A percentile compares a stretch with the other conserved stretches of the same genome.
Conservation (phyloP, 2,888 invertebrate species). For the Neoitamus cyanurus region DNA sequence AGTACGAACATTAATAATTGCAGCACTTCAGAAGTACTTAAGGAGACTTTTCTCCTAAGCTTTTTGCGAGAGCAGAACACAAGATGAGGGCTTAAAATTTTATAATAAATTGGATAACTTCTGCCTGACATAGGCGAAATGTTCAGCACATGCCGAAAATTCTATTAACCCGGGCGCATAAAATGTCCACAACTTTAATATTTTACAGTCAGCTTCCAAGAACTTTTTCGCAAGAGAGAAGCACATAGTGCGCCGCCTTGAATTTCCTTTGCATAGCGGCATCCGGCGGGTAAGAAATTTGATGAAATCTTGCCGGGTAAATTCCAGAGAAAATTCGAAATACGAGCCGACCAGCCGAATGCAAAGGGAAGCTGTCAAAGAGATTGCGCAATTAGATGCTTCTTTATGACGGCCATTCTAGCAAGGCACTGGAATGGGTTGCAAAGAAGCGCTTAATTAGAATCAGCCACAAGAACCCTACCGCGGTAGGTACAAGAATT, state of each 20-base stretch:
- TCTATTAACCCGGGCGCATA: conserved; percentile 6
- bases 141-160: background rate
- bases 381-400: conserved; percentile 28
- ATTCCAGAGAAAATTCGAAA: conserved; percentile 5
- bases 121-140: background rate
- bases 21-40: background rate
- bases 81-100: background rate
- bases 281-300: background rate
- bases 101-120: background rate
- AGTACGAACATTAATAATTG: background rate
- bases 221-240: background rate
- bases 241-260: background rate
- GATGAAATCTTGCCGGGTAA: conserved; percentile 10
- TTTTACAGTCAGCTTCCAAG: background rate
- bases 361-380: conserved; percentile 34
- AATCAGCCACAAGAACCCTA: background rate
- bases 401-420: background rate
- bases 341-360: background rate
- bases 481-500: background rate
- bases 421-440: background rate
- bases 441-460: conserved; percentile 19
- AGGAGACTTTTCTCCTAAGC: background rate
- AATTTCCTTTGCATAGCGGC: background rate
- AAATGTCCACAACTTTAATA: conserved; percentile 28
- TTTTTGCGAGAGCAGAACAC: background rate